These are phyloP conservation scores for Myanophis thanlyinensis DNA, from an alignment of 2,113 vertebrate species.

Conservation along the genomic window DNA sequence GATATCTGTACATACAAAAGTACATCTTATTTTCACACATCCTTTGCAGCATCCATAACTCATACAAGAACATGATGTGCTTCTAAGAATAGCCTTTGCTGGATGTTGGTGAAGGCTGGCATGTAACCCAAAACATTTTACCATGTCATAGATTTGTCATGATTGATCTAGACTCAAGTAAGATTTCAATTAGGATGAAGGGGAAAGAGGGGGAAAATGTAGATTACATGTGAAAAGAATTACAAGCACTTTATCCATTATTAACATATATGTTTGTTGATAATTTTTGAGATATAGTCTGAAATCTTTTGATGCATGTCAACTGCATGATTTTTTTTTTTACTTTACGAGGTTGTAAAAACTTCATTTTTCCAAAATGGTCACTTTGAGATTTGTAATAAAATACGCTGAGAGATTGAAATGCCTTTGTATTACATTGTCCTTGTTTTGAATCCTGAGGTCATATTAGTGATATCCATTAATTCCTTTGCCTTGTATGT, in stretches of 20 bases:
- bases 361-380: background rate
- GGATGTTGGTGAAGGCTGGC: too few species aligned
- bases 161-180: background rate
- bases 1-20: background rate
- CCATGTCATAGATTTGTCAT: too few species aligned
- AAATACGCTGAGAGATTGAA: background rate
- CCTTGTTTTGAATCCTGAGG: background rate
- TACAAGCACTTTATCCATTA: background rate
- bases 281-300: background rate
- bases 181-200: background rate
- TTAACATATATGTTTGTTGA: background rate
- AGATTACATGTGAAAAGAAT: background rate
- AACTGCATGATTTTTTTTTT: background rate
- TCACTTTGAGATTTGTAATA: background rate
- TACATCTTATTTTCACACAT: too few species aligned
- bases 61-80: too few species aligned
- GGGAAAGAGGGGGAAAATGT: background rate
- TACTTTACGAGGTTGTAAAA: background rate
- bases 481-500: background rate
- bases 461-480: background rate
- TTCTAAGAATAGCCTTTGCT: too few species aligned
- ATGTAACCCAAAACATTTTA: too few species aligned
- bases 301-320: background rate
- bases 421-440: background rate
- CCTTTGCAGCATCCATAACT: too few species aligned